Conservation (phyloP, 35 echinoderm and acorn worm genomes). For the Hemicentrotus pulcherrimus region DNA sequence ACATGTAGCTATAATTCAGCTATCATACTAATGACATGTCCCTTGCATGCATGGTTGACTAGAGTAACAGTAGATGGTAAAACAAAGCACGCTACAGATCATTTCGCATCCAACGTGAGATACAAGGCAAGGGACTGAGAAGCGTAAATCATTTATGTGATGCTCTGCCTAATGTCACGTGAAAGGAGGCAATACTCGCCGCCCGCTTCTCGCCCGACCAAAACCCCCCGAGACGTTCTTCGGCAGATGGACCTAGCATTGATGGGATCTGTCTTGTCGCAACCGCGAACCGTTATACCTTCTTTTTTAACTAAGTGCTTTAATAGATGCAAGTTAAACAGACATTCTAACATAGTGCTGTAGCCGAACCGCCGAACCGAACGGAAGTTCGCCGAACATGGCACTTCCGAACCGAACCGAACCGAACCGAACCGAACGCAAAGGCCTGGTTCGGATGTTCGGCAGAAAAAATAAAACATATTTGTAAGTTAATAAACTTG, state of each 20-base stretch:
- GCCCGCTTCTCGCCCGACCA: neutral
- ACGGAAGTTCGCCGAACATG: too few relatives aligned
- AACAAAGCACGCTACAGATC: neutral
- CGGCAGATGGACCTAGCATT: neutral
- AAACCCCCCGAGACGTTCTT: neutral
- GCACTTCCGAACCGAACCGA: too few relatives aligned
- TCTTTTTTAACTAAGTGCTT: too few relatives aligned
- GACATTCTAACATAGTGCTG: too few relatives aligned
- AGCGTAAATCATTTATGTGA: constrained; percentile 37
- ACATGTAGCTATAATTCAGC: neutral
- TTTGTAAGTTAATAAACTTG: too few relatives aligned
- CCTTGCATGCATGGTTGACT: neutral
- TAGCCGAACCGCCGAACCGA: too few relatives aligned
- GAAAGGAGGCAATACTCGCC: constrained; percentile 21
- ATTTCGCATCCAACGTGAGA: neutral
- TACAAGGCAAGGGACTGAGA: constrained; percentile 20
- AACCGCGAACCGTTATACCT: neutral
- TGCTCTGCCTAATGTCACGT: constrained; percentile 19
- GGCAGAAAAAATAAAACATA: too few relatives aligned
- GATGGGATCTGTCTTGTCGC: neutral
- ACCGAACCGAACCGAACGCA: too few relatives aligned
- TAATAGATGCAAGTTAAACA: too few relatives aligned
- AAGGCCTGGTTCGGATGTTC: too few relatives aligned
- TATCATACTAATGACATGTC: neutral
- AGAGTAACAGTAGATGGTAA: neutral